These are phyloP conservation scores for Buceros bicornis DNA, from an alignment of 2,797 vertebrate species.

Conservation along the genomic window DNA sequence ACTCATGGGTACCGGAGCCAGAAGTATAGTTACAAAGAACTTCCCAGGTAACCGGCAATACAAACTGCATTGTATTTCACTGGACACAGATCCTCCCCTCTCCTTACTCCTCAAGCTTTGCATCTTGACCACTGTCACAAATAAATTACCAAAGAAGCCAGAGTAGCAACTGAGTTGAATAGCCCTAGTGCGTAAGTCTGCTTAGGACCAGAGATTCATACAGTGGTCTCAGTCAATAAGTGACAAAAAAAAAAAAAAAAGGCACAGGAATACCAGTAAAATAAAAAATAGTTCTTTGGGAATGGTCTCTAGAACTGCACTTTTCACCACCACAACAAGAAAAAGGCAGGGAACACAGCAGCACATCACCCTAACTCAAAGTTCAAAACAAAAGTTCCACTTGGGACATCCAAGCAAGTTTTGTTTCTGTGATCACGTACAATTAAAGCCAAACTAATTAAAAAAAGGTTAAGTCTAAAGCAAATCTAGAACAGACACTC, in stretches of 20 bases:
- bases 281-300: not conserved
- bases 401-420: not conserved
- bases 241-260: not conserved
- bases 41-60: not conserved
- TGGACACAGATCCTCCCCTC: not conserved
- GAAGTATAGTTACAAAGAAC: not conserved
- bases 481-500: conserved; percentile 21
- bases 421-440: not conserved
- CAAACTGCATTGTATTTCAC: not conserved
- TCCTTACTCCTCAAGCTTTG: not conserved
- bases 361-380: not conserved
- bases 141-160: not conserved
- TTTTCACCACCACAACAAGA: not conserved
- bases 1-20: not conserved
- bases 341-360: not conserved
- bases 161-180: not conserved
- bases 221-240: not conserved
- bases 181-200: not conserved
- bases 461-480: not conserved
- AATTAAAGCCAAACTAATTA: not conserved
- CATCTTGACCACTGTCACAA: not conserved
- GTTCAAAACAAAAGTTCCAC: not conserved
- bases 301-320: not conserved
- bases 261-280: not conserved
- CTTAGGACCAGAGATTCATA: not conserved